These are phyloP conservation scores for Chironomus riparius DNA, from an alignment of 2,888 invertebrate genomes.

Conservation along the genomic window DNA sequence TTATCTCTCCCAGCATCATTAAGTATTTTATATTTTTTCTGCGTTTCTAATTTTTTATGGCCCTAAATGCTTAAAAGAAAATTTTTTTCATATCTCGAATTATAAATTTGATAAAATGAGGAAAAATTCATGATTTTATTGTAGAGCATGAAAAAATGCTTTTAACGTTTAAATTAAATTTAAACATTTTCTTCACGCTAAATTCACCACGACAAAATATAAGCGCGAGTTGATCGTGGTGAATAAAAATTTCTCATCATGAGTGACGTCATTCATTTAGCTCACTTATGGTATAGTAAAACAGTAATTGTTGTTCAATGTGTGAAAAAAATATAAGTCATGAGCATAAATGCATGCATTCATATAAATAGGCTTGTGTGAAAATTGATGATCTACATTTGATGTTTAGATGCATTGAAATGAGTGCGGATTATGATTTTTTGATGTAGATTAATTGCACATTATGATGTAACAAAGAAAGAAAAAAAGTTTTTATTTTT, in stretches of 20 bases:
- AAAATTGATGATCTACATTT: background rate
- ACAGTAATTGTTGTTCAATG: too few species aligned
- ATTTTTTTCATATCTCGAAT: background rate
- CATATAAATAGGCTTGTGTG: too few species aligned
- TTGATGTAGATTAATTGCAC: background rate
- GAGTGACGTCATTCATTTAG: background rate
- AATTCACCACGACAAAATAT: background rate
- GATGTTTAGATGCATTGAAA: background rate
- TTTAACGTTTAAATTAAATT: background rate
- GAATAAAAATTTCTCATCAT: background rate
- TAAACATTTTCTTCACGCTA: background rate
- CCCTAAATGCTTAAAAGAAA: background rate
- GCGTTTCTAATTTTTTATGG: background rate
- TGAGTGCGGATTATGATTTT: background rate
- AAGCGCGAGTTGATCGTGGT: background rate
- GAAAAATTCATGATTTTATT: background rate
- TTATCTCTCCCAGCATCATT: background rate
- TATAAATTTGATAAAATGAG: background rate
- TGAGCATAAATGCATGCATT: too few species aligned
- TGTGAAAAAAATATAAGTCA: too few species aligned
- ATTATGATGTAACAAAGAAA: background rate
- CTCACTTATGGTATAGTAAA: too few species aligned
- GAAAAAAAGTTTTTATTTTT: background rate
- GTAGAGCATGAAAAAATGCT: background rate
- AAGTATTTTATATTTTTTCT: background rate